These are phyloP conservation scores for Drosophila ambigua DNA, from an alignment of 1,140 invertebrate species.

Conservation along the genomic window DNA sequence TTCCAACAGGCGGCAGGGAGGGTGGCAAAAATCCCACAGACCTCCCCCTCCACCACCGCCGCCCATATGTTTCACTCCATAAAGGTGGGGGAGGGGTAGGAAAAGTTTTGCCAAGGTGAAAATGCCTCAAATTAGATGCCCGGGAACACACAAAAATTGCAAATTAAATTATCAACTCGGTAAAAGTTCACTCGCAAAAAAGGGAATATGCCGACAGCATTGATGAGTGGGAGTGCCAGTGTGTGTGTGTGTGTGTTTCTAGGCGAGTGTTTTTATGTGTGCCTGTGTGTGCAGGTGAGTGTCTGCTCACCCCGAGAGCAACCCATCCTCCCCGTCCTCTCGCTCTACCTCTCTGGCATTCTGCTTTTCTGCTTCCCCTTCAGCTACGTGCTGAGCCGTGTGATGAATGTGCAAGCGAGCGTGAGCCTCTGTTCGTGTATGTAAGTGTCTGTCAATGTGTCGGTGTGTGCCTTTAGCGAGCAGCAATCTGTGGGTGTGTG, in stretches of 20 bases:
- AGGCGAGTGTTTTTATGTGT: slow-evolving; percentile 33
- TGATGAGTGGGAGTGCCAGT: slow-evolving; percentile 54
- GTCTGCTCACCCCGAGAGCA: neutral
- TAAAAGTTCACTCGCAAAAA: slow-evolving; percentile 57
- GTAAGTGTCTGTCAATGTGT: slow-evolving; percentile 43
- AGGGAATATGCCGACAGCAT: slow-evolving; percentile 31
- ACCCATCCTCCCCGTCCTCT: neutral
- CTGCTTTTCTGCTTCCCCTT: neutral
- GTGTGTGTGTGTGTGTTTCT: slow-evolving; percentile 14
- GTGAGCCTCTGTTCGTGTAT: slow-evolving; percentile 72
- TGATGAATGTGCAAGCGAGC: slow-evolving; percentile 80
- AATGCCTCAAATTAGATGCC: slow-evolving; percentile 70
- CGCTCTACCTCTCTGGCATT: neutral
- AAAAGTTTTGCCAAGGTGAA: slow-evolving; percentile 68
- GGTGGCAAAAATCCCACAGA: too few species aligned
- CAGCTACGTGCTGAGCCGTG: slow-evolving; percentile 69
- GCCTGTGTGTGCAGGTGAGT: slow-evolving; percentile 21
- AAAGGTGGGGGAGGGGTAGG: neutral
- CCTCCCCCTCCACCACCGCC: neutral
- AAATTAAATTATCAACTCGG: slow-evolving; percentile 79
- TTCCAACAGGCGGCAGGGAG: neutral
- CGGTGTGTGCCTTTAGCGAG: slow-evolving; percentile 52
- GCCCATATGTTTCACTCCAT: slow-evolving; percentile 11
- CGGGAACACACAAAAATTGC: slow-evolving; percentile 54
- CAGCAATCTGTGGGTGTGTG: slow-evolving; percentile 40